These are phyloP conservation scores for Leptobrachium ailaonicum DNA, from an alignment of 2,113 vertebrate species.

Conservation along the genomic window DNA sequence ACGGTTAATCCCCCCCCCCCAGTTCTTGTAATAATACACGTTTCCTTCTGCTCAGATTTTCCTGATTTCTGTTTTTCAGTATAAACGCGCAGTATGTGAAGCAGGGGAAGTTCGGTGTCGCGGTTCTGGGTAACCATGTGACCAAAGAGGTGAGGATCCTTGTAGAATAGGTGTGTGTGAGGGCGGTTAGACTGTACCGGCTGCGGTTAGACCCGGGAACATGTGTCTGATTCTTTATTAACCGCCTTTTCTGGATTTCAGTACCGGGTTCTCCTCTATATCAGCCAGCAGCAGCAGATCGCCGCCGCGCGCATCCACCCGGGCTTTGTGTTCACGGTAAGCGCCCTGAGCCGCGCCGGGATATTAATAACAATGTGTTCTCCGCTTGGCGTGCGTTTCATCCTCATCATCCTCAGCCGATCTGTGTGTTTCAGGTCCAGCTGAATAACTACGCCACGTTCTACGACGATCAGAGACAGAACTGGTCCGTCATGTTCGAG, in stretches of 20 bases:
- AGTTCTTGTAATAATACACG: no score
- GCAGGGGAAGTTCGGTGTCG: conserved; percentile 93
- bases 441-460: conserved; percentile 90
- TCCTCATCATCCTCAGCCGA: no score
- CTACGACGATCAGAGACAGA: conserved; percentile 94
- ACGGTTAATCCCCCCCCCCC: not conserved
- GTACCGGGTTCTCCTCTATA: conserved; percentile 93
- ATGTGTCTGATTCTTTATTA: no score
- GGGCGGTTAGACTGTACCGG: no score
- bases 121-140: conserved; percentile 83
- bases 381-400: no score
- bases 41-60: no score
- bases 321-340: conserved; percentile 86
- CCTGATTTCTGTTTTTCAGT: conserved; percentile 64
- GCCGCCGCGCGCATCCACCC: conserved; percentile 79
- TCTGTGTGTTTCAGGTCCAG: conserved; percentile 73
- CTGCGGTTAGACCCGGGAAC: no score
- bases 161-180: no score
- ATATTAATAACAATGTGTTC: not conserved
- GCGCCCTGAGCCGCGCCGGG: conserved; percentile 34
- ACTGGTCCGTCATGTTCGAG: conserved; percentile 97
- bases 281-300: conserved; percentile 89
- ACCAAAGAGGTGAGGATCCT: conserved; percentile 80
- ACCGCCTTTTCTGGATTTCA: conserved; percentile 64
- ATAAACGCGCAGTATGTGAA: conserved; percentile 88